Evolutionary conservation across 2,797 vertebrate genomes (phyloP).

Genomic region (Melanotaenia boesemani): DNA sequence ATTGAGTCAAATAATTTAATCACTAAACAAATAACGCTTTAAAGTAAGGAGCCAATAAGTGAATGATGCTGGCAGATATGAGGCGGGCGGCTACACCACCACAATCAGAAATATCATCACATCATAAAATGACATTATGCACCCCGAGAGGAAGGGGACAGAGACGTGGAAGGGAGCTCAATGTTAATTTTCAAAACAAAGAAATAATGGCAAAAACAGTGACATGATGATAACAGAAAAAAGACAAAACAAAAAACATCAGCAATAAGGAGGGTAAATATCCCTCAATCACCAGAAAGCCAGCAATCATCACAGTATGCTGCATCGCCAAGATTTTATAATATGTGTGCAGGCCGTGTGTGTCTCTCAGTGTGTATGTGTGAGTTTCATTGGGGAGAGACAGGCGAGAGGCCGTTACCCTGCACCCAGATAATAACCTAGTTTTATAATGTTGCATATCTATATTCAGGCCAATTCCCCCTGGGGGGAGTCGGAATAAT

Average conservation of each 20-base stretch:
- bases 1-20: constrained; percentile 59
- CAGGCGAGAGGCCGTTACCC: constrained; percentile 80
- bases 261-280: constrained; percentile 53
- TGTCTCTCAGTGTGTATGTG: constrained; percentile 49
- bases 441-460: constrained; percentile 86
- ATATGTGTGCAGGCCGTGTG: constrained; percentile 43
- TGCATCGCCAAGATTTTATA: constrained; percentile 51
- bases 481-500: constrained; percentile 80
- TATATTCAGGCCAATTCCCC: constrained; percentile 85
- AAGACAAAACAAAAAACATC: background rate
- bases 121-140: constrained; percentile 68
- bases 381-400: constrained; percentile 63
- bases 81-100: constrained; percentile 51
- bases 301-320: constrained; percentile 64
- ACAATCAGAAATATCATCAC: constrained; percentile 66
- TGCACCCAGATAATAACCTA: constrained; percentile 85
- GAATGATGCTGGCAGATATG: constrained; percentile 66
- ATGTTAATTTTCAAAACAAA: constrained; percentile 59
- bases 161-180: constrained; percentile 18
- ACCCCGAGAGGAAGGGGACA: constrained; percentile 24
- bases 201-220: constrained; percentile 55
- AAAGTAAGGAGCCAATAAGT: constrained; percentile 62
- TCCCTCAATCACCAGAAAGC: constrained; percentile 64
- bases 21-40: constrained; percentile 55
- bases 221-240: constrained; percentile 48